Evolutionary conservation across 2,797 vertebrate genomes (phyloP).

Genomic region (Crax fasciolata): DNA sequence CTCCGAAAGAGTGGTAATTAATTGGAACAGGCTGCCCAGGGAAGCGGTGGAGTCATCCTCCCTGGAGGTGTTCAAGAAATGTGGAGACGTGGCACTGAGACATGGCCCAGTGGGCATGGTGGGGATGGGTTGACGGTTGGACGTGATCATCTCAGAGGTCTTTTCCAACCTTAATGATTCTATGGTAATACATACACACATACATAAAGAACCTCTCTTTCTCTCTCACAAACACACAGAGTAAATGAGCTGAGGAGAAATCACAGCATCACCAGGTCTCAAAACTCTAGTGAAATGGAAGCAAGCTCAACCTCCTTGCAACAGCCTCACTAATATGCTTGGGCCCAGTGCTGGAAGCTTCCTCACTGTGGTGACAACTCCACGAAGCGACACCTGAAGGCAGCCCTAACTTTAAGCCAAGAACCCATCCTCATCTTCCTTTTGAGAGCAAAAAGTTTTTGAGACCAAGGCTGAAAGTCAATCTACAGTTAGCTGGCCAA

Average conservation of each 20-base stretch:
- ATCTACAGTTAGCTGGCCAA: not conserved
- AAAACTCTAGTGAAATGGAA: not conserved
- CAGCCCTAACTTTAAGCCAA: not conserved
- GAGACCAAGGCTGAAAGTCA: not conserved
- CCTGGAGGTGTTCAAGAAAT: not conserved
- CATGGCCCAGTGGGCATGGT: too few relatives aligned
- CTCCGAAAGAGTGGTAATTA: too few relatives aligned
- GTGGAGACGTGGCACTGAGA: not conserved
- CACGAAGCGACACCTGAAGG: not conserved
- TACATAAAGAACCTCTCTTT: not conserved
- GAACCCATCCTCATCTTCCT: not conserved
- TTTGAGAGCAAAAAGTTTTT: not conserved
- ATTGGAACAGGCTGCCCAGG: too few relatives aligned
- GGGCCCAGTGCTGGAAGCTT: not conserved
- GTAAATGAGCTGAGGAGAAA: not conserved
- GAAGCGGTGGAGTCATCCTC: too few relatives aligned
- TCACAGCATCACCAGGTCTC: not conserved
- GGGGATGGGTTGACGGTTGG: too few relatives aligned
- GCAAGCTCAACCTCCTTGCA: not conserved
- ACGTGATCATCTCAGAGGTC: too few relatives aligned
- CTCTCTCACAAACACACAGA: accelerated
- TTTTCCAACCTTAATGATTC: too few relatives aligned
- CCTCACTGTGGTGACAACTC: accelerated
- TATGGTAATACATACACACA: too few relatives aligned
- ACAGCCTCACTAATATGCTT: not conserved